Conservation (phyloP, 2,888 invertebrate species). For the Macrophya annulata region DNA sequence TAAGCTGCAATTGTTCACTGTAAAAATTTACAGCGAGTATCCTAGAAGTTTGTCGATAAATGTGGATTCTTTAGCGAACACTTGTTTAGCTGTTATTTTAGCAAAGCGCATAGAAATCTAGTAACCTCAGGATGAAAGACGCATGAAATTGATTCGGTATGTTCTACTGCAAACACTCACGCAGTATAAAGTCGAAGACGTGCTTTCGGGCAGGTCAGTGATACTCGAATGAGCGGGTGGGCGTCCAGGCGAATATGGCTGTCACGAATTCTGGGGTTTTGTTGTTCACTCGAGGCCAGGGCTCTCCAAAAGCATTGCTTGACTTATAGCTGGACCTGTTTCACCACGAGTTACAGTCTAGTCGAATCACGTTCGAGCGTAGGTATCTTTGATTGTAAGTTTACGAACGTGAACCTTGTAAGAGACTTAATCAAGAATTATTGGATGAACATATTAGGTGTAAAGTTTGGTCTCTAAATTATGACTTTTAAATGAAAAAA, state of each 20-base stretch:
- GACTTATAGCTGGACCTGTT: slow-evolving; percentile 35
- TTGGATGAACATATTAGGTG: neutral
- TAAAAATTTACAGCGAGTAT: neutral
- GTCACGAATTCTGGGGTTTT: slow-evolving; percentile 42
- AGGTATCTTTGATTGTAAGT: slow-evolving; percentile 26
- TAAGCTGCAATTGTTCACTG: neutral
- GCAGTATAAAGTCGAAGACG: slow-evolving; percentile 20
- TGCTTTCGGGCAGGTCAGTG: slow-evolving; percentile 47
- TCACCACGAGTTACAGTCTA: neutral
- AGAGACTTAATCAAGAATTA: neutral
- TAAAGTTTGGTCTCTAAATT: neutral
- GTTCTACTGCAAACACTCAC: neutral
- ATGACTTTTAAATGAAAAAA: too few species aligned
- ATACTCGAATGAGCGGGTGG: slow-evolving; percentile 14
- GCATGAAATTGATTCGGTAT: neutral
- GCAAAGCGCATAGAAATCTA: neutral
- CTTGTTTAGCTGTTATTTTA: slow-evolving; percentile 1
- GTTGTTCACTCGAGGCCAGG: slow-evolving; percentile 23
- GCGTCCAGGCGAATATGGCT: slow-evolving; percentile 18
- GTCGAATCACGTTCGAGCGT: slow-evolving; percentile 33
- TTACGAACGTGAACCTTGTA: neutral
- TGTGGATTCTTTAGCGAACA: neutral
- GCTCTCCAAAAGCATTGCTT: neutral
- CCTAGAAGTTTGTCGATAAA: neutral
- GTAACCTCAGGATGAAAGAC: neutral